These are phyloP conservation scores for Drosophila bunnanda DNA, from an alignment of 2,888 invertebrate genomes.

Conservation along the genomic window DNA sequence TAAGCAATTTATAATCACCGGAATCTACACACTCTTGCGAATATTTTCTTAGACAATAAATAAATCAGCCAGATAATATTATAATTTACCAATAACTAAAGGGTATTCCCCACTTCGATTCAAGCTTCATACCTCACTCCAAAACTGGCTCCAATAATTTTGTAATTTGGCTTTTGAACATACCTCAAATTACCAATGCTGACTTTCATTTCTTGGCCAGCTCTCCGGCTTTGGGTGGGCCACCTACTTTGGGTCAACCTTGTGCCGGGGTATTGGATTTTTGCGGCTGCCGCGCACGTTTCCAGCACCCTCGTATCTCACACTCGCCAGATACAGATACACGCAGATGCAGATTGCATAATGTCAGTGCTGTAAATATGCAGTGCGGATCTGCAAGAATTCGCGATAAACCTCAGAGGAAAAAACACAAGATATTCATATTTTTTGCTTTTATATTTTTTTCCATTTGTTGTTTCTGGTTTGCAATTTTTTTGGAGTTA, in stretches of 20 bases:
- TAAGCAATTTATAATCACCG: not conserved
- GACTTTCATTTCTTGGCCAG: slow-evolving; percentile 67
- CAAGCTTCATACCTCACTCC: not conserved
- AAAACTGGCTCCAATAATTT: slow-evolving; percentile 65
- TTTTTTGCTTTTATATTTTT: slow-evolving; percentile 6
- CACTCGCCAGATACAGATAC: slow-evolving; percentile 25
- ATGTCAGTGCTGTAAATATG: slow-evolving; percentile 39
- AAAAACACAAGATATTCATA: slow-evolving; percentile 25
- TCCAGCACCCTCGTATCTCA: slow-evolving; percentile 45
- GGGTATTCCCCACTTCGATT: slow-evolving; percentile 13
- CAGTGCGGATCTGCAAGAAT: slow-evolving; percentile 43
- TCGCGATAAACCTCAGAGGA: slow-evolving; percentile 16
- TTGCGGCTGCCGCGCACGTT: slow-evolving; percentile 44
- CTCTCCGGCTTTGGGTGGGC: slow-evolving; percentile 30
- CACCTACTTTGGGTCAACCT: slow-evolving; percentile 74
- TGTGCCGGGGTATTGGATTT: slow-evolving; percentile 63
- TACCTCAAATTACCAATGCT: slow-evolving; percentile 68
- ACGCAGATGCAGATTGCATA: slow-evolving; percentile 27
- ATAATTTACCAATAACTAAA: not conserved
- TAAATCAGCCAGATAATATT: not conserved
- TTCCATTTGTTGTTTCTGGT: slow-evolving; percentile 16
- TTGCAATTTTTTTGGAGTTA: slow-evolving; percentile 32
- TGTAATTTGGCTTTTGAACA: slow-evolving; percentile 58
- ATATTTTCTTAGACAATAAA: not conserved
- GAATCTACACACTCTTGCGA: not conserved